These are phyloP conservation scores for Pilophorus perplexus DNA, from an alignment of 2,888 invertebrate species.

Conservation along the genomic window DNA sequence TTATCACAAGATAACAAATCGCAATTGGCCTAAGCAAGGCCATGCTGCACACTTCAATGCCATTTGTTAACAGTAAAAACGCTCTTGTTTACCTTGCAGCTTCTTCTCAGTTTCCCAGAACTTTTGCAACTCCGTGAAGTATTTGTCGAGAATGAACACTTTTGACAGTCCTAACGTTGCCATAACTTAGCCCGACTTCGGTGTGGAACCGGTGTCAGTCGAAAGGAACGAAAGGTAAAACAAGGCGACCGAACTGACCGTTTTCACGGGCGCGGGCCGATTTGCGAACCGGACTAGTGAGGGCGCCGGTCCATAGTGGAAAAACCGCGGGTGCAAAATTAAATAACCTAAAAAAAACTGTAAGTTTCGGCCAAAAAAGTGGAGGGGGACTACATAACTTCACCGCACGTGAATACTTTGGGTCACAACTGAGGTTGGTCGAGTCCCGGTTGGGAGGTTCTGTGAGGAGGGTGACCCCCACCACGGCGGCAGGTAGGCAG, in stretches of 20 bases:
- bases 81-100: slow-evolving; percentile 86
- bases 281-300: background rate
- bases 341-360: slow-evolving; percentile 18
- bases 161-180: slow-evolving; percentile 94
- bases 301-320: background rate
- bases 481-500: slow-evolving; percentile 25
- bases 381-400: slow-evolving; percentile 27
- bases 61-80: too few relatives aligned
- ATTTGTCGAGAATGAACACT: slow-evolving; percentile 96
- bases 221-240: background rate
- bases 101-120: slow-evolving; percentile 96
- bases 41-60: too few relatives aligned
- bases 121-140: slow-evolving; percentile 93
- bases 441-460: slow-evolving; percentile 25
- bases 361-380: slow-evolving; percentile 12
- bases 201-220: background rate
- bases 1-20: too few relatives aligned
- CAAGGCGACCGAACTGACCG: background rate
- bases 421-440: slow-evolving; percentile 35
- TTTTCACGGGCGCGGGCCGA: too few relatives aligned
- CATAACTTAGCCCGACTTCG: slow-evolving; percentile 58
- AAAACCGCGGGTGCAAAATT: slow-evolving; percentile 3
- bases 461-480: slow-evolving; percentile 21
- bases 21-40: too few relatives aligned
- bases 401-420: slow-evolving; percentile 35